Base-by-base conservation (phyloP, 2,888 invertebrate species). In the Charanyca ferruginea region DNA sequence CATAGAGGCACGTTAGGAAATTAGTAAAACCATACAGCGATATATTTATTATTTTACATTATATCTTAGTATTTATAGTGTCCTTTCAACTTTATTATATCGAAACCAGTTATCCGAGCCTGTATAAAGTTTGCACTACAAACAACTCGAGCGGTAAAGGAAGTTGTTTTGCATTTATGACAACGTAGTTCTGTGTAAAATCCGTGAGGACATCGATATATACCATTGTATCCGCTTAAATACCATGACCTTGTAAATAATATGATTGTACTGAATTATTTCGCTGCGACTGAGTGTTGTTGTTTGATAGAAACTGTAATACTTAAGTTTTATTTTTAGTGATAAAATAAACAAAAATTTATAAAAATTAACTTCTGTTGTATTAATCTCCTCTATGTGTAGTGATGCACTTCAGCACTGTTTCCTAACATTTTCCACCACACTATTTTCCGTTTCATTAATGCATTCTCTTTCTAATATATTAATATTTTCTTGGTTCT, bases 271-370 rank as follows among this genome's bases (percentile, higher is more conserved):
- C 91, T 93, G 92, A 93, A 91, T 87, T 90, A 90, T 90, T 90
- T 93, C 91, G 89, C 92, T 93, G 91, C 93, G 93, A 94, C 94
- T 94, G 94, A 93, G 93, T 92, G 93, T 92, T 94, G 93, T 94
- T 94, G 93, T 94, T 95, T 91, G 91, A 94, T 94, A 94, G 91
- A 93, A 93, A 94, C 94, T 95, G 94, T 95, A 95, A 92, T 93
- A 93, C 92, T 91, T 94, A 95, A 95, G 95, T 91, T 95, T 94
- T 93, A 94, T 92, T 90, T 93, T 94, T 94, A 95, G 95, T 94
- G 91, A 94, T 94, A 95, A 94, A 95, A 95, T 94, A 94, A 94
- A 95, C 91, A 93, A 93, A 93, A 91, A 89, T 87, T 86, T 90
- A 91, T 88, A 93, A 93, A 93, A 92, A 88, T 79, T 85, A 75